Evolutionary conservation across 2,888 invertebrate species (phyloP), one percentile per base, ranked within the genome.

Genomic region (Ferdinandea cuprea): DNA sequence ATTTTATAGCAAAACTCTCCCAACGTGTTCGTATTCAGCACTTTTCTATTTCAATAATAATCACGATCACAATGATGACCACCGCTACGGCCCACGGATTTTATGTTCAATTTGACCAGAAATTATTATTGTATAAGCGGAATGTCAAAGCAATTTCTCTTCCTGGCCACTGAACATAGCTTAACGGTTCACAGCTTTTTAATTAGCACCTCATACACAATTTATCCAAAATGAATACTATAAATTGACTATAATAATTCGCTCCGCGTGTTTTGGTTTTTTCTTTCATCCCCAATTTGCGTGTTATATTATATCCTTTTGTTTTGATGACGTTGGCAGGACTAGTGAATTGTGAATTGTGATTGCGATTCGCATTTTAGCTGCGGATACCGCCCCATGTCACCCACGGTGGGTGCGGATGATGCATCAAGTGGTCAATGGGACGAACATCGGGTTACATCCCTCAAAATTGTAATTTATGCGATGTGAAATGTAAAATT

Each of bases 141-240:
- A 54, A 66, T 72, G 77, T 63, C 66, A 66, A 71, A 83, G 66
- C 71, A 56, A 77, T 63, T 83, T 72, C 48, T 54, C 40, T 32
- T 66, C 35, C 59, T 46, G 35, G 8, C 58, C 46, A 7, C 40
- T 32, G 7, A 15, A 13, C 15, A 46, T 21, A 54, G 59, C 61
- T 83, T 77, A 66, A 83, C 77, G 54, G 37, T 77, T 77, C 76
- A 50, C 48, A 56, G 66, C 32, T 66, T 59, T 77, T 83, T 83
- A 83, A 83, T 83, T 83, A 83, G 81, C 81, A 77, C 81, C 61
- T 77, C 81, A 68, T 83, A 56, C 56, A 42, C 50, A 72, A 83
- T 77, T 83, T 61, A 83, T 72, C 44, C 17, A 35, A 66, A 58
- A 71, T 71, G 71, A 77, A 50, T 71, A 63, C 44, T 65, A 58